A percentile compares a stretch with the other conserved stretches of the same genome.
phyloP scores from a whole-genome alignment of 1,140 invertebrate species.

The Myzus persicae region DNA sequence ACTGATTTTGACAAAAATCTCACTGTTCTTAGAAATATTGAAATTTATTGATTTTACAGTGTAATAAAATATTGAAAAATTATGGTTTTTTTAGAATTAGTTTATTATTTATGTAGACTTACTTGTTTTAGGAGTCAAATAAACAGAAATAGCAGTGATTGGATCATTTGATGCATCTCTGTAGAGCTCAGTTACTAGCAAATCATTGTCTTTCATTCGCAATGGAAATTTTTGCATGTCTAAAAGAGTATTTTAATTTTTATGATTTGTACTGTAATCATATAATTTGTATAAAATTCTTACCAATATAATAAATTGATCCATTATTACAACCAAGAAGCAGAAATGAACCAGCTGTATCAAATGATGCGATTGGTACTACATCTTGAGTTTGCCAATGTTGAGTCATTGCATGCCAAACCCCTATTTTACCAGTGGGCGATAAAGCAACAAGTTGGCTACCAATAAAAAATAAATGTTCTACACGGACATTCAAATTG shows the following conservation, averaged over 20 bases:
- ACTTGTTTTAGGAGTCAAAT: slow-evolving; percentile 97
- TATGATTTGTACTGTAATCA: background rate
- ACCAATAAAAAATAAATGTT: slow-evolving; percentile 97
- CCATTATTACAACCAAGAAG: slow-evolving; percentile 95
- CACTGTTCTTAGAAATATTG: too few relatives aligned
- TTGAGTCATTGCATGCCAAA: slow-evolving; percentile 98
- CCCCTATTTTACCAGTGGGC: slow-evolving; percentile 93
- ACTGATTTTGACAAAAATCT: too few relatives aligned
- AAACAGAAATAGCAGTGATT: slow-evolving; percentile 98
- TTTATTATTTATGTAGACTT: slow-evolving; percentile 64
- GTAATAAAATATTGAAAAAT: background rate
- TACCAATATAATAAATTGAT: slow-evolving; percentile 97
- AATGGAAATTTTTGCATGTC: slow-evolving; percentile 99
- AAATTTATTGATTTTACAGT: background rate
- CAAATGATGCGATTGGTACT: slow-evolving; percentile 91
- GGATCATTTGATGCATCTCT: slow-evolving; percentile 92
- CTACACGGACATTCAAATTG: slow-evolving; percentile 89
- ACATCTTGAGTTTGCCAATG: slow-evolving; percentile 98
- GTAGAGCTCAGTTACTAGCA: slow-evolving; percentile 96
- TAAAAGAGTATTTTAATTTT: slow-evolving; percentile 65
- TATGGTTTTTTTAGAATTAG: background rate
- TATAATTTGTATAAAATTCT: background rate
- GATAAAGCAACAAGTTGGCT: slow-evolving; percentile 95
- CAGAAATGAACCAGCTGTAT: slow-evolving; percentile 94
- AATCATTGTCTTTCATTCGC: slow-evolving; percentile 98